Percentiles rank a stretch among this genome's conserved stretches.
These are phyloP conservation scores for Bradynema listronoti DNA, from an alignment of 1,140 invertebrate species.

Conservation along the genomic window DNA sequence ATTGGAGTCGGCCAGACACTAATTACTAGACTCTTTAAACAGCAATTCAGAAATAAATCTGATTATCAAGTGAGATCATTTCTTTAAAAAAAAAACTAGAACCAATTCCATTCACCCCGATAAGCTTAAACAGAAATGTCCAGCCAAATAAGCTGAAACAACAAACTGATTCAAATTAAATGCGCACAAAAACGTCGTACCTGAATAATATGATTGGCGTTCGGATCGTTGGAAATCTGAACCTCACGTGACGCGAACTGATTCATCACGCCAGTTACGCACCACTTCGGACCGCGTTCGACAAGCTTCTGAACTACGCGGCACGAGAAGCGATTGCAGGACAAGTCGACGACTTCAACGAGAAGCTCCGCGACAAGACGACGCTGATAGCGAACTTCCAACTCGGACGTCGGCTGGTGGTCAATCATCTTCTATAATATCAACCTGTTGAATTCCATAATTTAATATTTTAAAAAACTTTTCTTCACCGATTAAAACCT, in stretches of 20 bases:
- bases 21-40: no score
- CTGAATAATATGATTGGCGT: conserved; percentile 14
- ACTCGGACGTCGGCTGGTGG: not conserved
- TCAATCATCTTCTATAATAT: not conserved
- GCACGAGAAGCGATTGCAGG: conserved; percentile 24
- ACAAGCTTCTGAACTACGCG: conserved; percentile 27
- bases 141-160: no score
- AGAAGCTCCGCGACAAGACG: not conserved
- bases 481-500: not conserved
- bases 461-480: not conserved
- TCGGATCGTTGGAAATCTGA: not conserved
- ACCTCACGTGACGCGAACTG: conserved; percentile 7
- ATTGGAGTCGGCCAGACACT: no score
- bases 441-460: not conserved
- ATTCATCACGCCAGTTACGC: not conserved
- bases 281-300: not conserved
- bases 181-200: no score
- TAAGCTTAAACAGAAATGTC: no score
- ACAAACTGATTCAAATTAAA: no score
- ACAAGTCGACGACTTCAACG: conserved; percentile 1
- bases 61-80: no score
- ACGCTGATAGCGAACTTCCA: not conserved
- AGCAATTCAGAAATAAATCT: no score
- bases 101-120: no score
- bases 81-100: no score